Percentiles rank a stretch among this genome's conserved stretches.
These are phyloP conservation scores for Sycobia sp. DNA, from an alignment of 1,140 invertebrate species.

Conservation along the genomic window DNA sequence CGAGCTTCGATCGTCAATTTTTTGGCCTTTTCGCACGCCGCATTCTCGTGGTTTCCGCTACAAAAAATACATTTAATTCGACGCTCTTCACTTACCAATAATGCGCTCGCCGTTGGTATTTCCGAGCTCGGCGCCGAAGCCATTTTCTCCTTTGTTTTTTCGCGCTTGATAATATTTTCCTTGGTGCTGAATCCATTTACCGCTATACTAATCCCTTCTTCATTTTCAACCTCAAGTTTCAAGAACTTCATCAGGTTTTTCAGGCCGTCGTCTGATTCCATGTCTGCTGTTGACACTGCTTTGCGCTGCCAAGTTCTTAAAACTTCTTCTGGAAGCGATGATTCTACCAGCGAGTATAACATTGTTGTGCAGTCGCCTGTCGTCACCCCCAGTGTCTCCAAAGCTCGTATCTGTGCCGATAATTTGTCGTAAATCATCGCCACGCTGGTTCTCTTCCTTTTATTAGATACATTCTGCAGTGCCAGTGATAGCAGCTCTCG, in stretches of 20 bases:
- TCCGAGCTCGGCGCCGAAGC: too few species aligned
- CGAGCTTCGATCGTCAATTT: constrained; percentile 29
- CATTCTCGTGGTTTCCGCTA: constrained; percentile 22
- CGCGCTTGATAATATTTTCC: constrained; percentile 6
- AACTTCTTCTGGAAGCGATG: constrained; percentile 41
- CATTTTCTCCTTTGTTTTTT: not conserved
- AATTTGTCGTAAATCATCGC: constrained; percentile 42
- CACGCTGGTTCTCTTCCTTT: constrained; percentile 7
- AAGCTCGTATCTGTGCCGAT: constrained; percentile 42
- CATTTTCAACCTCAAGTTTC: constrained; percentile 39
- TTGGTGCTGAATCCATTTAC: constrained; percentile 21
- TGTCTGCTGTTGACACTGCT: too few species aligned
- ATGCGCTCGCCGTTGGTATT: constrained; percentile 8
- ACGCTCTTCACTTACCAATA: not conserved
- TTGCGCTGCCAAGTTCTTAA: constrained; percentile 41
- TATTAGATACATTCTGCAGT: constrained; percentile 17
- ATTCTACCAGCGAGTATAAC: constrained; percentile 52
- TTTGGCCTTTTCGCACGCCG: constrained; percentile 29
- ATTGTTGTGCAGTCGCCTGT: constrained; percentile 46
- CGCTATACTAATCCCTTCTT: constrained; percentile 41
- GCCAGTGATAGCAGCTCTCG: not conserved
- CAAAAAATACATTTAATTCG: constrained; percentile 34
- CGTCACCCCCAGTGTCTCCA: constrained; percentile 45
- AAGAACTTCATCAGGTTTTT: constrained; percentile 42
- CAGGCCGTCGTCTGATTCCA: constrained; percentile 8